These are phyloP conservation scores for Neopipo cinnamomea DNA, from an alignment of 2,113 vertebrate genomes.

Conservation along the genomic window DNA sequence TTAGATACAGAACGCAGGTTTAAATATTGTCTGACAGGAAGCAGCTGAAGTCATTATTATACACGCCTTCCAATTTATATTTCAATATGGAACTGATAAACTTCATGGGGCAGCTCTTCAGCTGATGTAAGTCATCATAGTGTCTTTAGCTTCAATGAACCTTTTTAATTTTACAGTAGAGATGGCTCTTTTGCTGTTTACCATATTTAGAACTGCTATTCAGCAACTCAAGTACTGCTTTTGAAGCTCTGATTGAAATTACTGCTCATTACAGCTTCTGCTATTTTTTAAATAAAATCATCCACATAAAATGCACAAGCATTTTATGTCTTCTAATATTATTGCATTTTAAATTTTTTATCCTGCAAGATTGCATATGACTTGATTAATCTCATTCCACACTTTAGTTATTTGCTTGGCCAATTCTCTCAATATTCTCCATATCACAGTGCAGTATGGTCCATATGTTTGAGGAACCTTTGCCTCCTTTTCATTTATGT, in stretches of 20 bases:
- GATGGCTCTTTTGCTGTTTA: constrained; percentile 44
- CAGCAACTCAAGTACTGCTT: constrained; percentile 47
- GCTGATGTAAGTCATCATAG: constrained; percentile 26
- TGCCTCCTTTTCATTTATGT: not conserved
- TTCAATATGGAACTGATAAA: constrained; percentile 34
- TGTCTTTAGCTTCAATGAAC: constrained; percentile 30
- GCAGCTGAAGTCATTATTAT: not conserved
- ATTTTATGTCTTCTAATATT: constrained; percentile 20
- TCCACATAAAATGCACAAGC: constrained; percentile 33
- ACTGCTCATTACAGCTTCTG: constrained; percentile 43
- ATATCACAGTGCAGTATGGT: not conserved
- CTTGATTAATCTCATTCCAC: not conserved
- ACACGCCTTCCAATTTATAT: not conserved
- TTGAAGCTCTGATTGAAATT: constrained; percentile 65
- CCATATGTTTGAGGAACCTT: not conserved
- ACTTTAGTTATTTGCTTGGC: not conserved
- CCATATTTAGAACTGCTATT: constrained; percentile 48
- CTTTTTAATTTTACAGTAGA: constrained; percentile 28
- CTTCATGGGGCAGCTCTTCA: constrained; percentile 37
- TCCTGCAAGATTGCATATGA: not conserved
- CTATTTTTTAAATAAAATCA: constrained; percentile 50
- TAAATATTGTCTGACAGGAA: not conserved
- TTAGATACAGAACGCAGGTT: not conserved
- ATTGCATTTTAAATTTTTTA: not conserved
- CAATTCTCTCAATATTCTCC: not conserved